These are phyloP conservation scores for Cataglyphis rosenhaueri DNA, from an alignment of 2,888 invertebrate species.

Conservation along the genomic window DNA sequence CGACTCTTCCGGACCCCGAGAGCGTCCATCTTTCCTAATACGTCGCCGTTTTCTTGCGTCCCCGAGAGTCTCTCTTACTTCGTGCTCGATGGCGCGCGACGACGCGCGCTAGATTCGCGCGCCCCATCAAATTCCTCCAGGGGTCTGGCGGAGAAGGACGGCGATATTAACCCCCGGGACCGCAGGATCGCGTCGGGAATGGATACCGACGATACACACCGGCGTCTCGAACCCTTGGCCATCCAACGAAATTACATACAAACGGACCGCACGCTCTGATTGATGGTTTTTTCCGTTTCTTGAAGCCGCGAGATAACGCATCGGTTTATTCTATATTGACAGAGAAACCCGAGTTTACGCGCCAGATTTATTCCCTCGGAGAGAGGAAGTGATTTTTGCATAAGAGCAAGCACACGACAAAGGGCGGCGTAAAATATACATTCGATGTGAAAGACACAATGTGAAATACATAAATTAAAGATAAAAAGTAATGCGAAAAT, in stretches of 20 bases:
- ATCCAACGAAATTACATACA: conserved; percentile 35
- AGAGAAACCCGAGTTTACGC: background rate
- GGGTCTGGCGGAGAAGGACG: background rate
- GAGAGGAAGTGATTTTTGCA: conserved; percentile 18
- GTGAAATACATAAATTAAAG: conserved; percentile 20
- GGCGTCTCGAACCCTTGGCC: conserved; percentile 7
- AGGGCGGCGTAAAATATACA: background rate
- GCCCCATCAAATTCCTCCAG: conserved; percentile 41
- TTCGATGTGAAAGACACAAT: background rate
- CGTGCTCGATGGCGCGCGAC: conserved; percentile 45
- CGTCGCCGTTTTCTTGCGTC: conserved; percentile 21
- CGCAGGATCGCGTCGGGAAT: background rate
- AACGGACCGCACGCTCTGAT: conserved; percentile 41
- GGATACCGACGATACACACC: conserved; percentile 13
- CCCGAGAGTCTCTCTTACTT: conserved; percentile 35
- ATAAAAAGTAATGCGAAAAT: conserved; percentile 15
- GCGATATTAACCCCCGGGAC: conserved; percentile 40
- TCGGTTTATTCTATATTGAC: conserved; percentile 28
- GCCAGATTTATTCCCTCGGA: conserved; percentile 26
- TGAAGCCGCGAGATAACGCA: conserved; percentile 26
- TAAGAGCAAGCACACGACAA: background rate
- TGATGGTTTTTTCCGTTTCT: conserved; percentile 39
- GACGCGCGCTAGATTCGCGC: conserved; percentile 25
- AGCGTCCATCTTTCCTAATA: conserved; percentile 54
- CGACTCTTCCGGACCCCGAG: conserved; percentile 41